These are phyloP conservation scores for Actias luna DNA, from an alignment of 2,888 invertebrate genomes.

Conservation along the genomic window DNA sequence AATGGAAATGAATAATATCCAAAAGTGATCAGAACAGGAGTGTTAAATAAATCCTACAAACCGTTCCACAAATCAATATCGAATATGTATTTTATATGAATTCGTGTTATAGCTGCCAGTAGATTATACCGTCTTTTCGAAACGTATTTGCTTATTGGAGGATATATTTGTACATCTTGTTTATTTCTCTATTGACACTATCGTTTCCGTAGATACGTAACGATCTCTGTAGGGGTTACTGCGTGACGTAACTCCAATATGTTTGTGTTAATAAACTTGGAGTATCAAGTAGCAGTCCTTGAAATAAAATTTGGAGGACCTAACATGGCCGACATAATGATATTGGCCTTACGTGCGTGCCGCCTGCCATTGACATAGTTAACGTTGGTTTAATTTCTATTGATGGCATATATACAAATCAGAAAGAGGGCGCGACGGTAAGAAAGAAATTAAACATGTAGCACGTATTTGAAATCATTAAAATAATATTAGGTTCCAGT, in stretches of 20 bases:
- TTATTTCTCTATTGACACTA: constrained; percentile 24
- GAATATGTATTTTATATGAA: constrained; percentile 10
- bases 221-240: constrained; percentile 27
- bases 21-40: constrained; percentile 11
- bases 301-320: constrained; percentile 46
- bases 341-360: constrained; percentile 44
- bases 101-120: constrained; percentile 2
- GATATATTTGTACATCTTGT: constrained; percentile 21
- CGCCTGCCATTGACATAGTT: constrained; percentile 46
- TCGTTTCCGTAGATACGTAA: constrained; percentile 23
- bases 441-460: too few species aligned
- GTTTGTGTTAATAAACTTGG: constrained; percentile 41
- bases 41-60: constrained; percentile 8
- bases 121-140: constrained; percentile 8
- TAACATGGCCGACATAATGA: constrained; percentile 21
- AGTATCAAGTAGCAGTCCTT: constrained; percentile 41
- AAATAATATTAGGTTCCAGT: too few species aligned
- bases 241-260: constrained; percentile 49
- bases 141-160: constrained; percentile 18
- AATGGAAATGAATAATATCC: constrained; percentile 37
- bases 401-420: constrained; percentile 15
- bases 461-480: too few species aligned
- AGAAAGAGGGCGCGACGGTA: neutral
- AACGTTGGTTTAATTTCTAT: constrained; percentile 25
- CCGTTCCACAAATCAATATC: constrained; percentile 12